Conservation (phyloP, 2,888 invertebrate genomes). For the Meloe dianella region DNA sequence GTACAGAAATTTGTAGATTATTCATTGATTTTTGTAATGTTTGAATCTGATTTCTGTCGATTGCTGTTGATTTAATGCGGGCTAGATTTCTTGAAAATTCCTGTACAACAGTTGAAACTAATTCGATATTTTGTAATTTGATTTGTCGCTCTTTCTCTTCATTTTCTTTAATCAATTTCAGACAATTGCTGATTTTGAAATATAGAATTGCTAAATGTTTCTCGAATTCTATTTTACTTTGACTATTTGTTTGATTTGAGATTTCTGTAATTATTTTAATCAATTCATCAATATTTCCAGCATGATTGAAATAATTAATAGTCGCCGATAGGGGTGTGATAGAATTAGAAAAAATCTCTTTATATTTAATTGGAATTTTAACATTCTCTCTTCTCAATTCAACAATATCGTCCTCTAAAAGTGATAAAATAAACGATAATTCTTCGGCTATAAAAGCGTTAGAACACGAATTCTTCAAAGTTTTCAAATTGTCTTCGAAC, state of each 20-base stretch:
- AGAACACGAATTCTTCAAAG: not conserved
- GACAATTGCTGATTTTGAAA: conserved; percentile 35
- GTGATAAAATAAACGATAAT: conserved; percentile 19
- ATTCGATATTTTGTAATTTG: conserved; percentile 45
- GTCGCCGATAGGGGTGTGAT: not conserved
- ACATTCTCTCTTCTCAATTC: conserved; percentile 1
- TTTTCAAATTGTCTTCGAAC: not conserved
- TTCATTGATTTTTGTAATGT: conserved; percentile 51
- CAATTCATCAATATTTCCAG: not conserved
- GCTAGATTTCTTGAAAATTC: conserved; percentile 50
- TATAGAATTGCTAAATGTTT: conserved; percentile 39
- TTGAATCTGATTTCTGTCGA: conserved; percentile 45
- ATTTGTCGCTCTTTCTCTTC: conserved; percentile 36
- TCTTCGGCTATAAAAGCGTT: conserved; percentile 17
- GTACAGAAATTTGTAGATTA: conserved; percentile 51
- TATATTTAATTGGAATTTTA: conserved; percentile 7
- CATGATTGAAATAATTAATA: not conserved
- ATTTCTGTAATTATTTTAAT: not conserved
- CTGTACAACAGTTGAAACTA: conserved; percentile 49
- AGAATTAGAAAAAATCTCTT: not conserved
- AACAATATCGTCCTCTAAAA: conserved; percentile 18
- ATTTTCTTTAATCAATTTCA: conserved; percentile 41
- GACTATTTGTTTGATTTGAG: conserved; percentile 6
- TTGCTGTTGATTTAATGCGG: conserved; percentile 47
- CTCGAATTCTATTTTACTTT: conserved; percentile 31